phyloP scores from a whole-genome alignment of 2,113 vertebrate genomes.

The Melanerpes formicivorus region DNA sequence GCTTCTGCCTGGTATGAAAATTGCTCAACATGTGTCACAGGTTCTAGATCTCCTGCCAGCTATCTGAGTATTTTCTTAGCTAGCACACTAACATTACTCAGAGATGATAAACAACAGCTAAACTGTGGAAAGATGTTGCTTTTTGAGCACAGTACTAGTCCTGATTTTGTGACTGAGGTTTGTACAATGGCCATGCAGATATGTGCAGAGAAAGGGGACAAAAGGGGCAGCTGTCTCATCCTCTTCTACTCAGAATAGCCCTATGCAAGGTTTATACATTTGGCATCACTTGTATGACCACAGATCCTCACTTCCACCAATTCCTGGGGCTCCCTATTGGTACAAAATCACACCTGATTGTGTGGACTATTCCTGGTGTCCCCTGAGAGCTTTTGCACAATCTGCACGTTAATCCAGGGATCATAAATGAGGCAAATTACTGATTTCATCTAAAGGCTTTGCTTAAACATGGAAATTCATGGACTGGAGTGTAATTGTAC shows the following conservation, averaged over 20 bases:
- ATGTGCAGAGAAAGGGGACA: neutral
- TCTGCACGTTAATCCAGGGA: neutral
- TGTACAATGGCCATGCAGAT: neutral
- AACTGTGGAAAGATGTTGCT: neutral
- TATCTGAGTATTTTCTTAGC: neutral
- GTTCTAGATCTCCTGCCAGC: slow-evolving; percentile 49
- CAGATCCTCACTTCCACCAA: neutral
- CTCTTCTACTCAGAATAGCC: neutral
- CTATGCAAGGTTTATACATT: accelerated
- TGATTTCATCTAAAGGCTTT: neutral
- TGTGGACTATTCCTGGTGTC: neutral
- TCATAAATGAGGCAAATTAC: neutral
- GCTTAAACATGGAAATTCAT: neutral
- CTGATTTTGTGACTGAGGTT: neutral
- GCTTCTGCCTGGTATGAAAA: slow-evolving; percentile 37
- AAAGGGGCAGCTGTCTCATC: neutral
- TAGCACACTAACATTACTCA: neutral
- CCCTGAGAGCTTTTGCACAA: neutral
- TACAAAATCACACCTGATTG: neutral
- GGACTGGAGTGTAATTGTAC: neutral
- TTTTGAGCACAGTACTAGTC: neutral
- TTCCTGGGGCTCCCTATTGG: neutral
- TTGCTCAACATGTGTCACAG: slow-evolving; percentile 63
- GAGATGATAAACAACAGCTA: slow-evolving; percentile 45
- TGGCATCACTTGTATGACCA: neutral